Percentiles rank a stretch among this genome's conserved stretches.
These are phyloP conservation scores for Meloidogyne hapla DNA, from an alignment of 1,140 invertebrate genomes.

Conservation along the genomic window DNA sequence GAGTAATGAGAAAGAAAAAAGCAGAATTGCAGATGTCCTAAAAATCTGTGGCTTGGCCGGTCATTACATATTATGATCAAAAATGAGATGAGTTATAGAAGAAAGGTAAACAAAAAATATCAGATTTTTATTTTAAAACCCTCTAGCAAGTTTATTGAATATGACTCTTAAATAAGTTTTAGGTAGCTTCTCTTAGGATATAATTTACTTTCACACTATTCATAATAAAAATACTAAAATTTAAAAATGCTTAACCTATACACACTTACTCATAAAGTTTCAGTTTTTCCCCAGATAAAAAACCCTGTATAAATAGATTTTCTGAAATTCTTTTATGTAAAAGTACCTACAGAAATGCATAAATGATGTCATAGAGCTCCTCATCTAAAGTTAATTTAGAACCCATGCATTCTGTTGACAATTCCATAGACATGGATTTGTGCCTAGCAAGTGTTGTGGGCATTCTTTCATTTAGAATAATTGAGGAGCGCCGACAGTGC, in stretches of 20 bases:
- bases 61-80: not conserved
- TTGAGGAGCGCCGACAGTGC: slow-evolving; percentile 10
- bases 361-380: slow-evolving; percentile 60
- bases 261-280: no score
- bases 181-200: not conserved
- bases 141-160: not conserved
- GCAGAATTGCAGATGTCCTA: not conserved
- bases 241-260: no score
- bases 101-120: slow-evolving; percentile 16
- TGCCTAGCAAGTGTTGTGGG: not conserved
- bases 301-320: not conserved
- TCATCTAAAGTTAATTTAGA: slow-evolving; percentile 61
- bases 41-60: not conserved
- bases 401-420: slow-evolving; percentile 44
- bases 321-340: slow-evolving; percentile 3
- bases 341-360: slow-evolving; percentile 55
- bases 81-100: not conserved
- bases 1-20: not conserved
- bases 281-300: no score
- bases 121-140: not conserved
- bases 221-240: not conserved
- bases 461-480: slow-evolving; percentile 18
- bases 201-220: not conserved
- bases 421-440: slow-evolving; percentile 8
- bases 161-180: not conserved